phyloP scores from a whole-genome alignment of 1,140 invertebrate genomes.

The Brachionus asplanchnoidis region DNA sequence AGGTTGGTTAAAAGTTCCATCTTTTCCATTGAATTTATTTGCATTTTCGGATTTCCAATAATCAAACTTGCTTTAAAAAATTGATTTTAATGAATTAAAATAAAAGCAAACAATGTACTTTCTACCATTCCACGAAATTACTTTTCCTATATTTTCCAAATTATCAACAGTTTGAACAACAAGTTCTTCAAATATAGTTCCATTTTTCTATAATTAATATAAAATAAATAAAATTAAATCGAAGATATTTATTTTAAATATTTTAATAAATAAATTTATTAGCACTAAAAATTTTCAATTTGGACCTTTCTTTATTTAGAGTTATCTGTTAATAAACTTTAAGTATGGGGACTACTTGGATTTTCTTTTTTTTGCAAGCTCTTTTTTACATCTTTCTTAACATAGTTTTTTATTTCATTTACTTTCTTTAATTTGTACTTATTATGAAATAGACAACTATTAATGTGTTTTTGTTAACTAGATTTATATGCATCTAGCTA shows the following conservation, averaged over 20 bases:
- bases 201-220: slow-evolving; percentile 21
- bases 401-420: too few species aligned
- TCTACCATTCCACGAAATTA: not conserved
- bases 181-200: not conserved
- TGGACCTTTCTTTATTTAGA: too few species aligned
- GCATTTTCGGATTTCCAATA: not conserved
- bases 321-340: too few species aligned
- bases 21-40: slow-evolving; percentile 1
- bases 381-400: too few species aligned
- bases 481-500: too few species aligned
- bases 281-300: too few species aligned
- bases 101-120: not conserved
- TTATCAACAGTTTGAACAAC: not conserved
- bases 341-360: too few species aligned
- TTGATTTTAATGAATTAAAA: not conserved
- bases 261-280: too few species aligned
- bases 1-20: not conserved
- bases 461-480: too few species aligned
- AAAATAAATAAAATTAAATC: not conserved
- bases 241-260: not conserved
- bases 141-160: not conserved
- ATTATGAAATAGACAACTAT: too few species aligned
- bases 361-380: too few species aligned
- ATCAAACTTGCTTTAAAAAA: not conserved
- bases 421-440: too few species aligned